phyloP scores from a whole-genome alignment of 2,888 invertebrate genomes.

The Polydrusus pterygomalis region DNA sequence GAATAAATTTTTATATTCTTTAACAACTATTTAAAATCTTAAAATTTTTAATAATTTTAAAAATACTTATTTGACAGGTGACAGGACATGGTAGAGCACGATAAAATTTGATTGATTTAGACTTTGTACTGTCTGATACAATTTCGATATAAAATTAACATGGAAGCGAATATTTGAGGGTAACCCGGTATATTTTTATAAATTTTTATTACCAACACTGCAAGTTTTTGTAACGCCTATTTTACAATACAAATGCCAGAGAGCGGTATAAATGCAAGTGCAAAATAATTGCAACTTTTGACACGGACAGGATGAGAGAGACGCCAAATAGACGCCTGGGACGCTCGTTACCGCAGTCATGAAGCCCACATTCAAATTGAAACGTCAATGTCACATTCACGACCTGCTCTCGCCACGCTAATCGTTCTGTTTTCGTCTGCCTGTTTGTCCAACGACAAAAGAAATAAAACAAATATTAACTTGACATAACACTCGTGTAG shows the following conservation, averaged over 20 bases:
- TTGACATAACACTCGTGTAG: constrained; percentile 25
- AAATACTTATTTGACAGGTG: no score
- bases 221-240: neutral
- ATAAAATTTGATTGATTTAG: no score
- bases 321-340: constrained; percentile 61
- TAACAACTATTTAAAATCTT: no score
- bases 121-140: no score
- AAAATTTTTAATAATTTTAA: no score
- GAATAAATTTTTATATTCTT: no score
- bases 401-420: constrained; percentile 61
- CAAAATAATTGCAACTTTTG: constrained; percentile 55
- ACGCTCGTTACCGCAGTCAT: constrained; percentile 62
- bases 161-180: no score
- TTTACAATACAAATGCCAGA: neutral
- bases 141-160: no score
- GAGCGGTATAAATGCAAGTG: constrained; percentile 53
- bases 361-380: constrained; percentile 69
- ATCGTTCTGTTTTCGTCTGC: constrained; percentile 65
- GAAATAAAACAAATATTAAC: constrained; percentile 56
- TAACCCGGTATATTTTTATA: no score
- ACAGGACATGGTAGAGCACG: no score
- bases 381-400: constrained; percentile 71
- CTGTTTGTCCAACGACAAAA: constrained; percentile 57
- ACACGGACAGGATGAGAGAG: constrained; percentile 52
- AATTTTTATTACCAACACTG: no score